Conservation (phyloP, 2,113 vertebrate genomes). For the Corythaeola cristata region DNA sequence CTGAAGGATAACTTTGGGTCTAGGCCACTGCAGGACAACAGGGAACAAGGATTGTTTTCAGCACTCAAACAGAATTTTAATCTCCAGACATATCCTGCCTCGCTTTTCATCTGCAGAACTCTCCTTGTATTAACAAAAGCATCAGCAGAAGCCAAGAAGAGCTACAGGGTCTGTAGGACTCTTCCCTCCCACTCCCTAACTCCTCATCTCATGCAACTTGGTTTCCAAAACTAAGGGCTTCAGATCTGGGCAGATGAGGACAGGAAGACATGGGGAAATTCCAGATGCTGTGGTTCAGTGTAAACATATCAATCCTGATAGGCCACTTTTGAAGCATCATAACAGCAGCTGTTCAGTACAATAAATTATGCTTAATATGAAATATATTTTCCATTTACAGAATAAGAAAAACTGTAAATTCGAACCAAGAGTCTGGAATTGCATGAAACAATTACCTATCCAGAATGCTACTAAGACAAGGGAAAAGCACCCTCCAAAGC, state of each 20-base stretch:
- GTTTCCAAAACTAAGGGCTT: not conserved
- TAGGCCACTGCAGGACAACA: not conserved
- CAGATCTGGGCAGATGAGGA: not conserved
- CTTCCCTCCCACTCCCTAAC: not conserved
- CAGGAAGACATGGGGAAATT: not conserved
- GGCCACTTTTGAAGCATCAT: not conserved
- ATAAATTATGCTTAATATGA: not conserved
- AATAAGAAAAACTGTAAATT: not conserved
- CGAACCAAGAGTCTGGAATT: not conserved
- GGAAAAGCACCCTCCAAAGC: not conserved
- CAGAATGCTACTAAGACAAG: not conserved
- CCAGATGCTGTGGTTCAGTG: not conserved
- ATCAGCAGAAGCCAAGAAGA: not conserved
- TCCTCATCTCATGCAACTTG: rapidly evolving
- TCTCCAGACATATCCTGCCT: not conserved
- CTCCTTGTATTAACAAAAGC: not conserved
- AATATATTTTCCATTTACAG: not conserved
- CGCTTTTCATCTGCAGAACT: not conserved
- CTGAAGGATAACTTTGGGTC: not conserved
- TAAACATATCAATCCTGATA: not conserved
- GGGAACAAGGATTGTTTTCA: not conserved
- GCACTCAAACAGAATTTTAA: not conserved
- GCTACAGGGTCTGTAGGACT: not conserved
- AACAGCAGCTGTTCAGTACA: not conserved
- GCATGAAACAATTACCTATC: not conserved